Conservation (phyloP, 2,797 vertebrate genomes). For the Malurus leucopterus region DNA sequence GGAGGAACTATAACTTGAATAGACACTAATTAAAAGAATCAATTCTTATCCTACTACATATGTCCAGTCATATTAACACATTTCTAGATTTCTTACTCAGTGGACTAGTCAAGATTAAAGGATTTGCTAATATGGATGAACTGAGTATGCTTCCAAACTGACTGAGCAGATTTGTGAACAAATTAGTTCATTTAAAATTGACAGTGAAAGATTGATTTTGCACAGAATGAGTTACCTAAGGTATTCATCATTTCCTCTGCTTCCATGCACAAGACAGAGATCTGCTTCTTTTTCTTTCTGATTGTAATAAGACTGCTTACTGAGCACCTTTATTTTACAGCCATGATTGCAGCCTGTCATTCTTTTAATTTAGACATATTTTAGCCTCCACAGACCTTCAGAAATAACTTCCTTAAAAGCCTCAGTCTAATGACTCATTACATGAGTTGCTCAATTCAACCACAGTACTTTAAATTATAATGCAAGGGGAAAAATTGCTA, state of each 20-base stretch:
- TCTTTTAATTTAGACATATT: slow-evolving; percentile 83
- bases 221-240: slow-evolving; percentile 78
- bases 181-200: slow-evolving; percentile 96
- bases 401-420: slow-evolving; percentile 83
- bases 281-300: slow-evolving; percentile 75
- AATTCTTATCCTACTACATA: slow-evolving; percentile 91
- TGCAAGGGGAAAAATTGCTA: slow-evolving; percentile 74
- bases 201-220: slow-evolving; percentile 89
- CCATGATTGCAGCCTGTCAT: slow-evolving; percentile 79
- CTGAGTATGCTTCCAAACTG: slow-evolving; percentile 89
- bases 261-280: slow-evolving; percentile 72
- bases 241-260: slow-evolving; percentile 81
- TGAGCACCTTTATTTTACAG: slow-evolving; percentile 79
- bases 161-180: slow-evolving; percentile 91
- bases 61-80: slow-evolving; percentile 92
- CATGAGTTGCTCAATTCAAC: slow-evolving; percentile 74
- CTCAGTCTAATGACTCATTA: slow-evolving; percentile 80
- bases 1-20: slow-evolving; percentile 77
- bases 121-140: slow-evolving; percentile 97
- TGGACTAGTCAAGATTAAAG: slow-evolving; percentile 96
- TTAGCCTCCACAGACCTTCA: slow-evolving; percentile 76
- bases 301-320: slow-evolving; percentile 82
- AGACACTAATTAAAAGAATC: slow-evolving; percentile 98
- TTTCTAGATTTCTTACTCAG: slow-evolving; percentile 91
- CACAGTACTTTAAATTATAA: slow-evolving; percentile 78